Evolutionary conservation across 2,888 invertebrate genomes (phyloP).

Genomic region (Plusia festucae): DNA sequence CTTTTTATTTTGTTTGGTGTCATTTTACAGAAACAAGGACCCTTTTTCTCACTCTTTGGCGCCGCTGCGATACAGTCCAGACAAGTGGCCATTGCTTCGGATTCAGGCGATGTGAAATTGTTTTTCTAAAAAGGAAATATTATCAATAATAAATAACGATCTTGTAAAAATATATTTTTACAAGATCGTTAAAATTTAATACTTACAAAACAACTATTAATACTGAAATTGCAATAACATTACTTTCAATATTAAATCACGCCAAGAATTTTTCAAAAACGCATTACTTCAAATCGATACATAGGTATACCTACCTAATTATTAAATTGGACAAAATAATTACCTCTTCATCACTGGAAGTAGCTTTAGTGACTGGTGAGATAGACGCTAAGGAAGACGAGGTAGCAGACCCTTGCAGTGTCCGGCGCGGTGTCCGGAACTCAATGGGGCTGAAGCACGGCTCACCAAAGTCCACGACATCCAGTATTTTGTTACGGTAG

Average conservation of each 20-base stretch:
- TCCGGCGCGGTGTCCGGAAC: conserved; percentile 76
- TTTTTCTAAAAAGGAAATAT: conserved; percentile 76
- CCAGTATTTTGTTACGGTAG: conserved; percentile 81
- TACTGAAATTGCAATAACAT: no score
- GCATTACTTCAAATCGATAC: neutral
- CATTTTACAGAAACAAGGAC: conserved; percentile 76
- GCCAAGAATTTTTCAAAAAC: neutral
- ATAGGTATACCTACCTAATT: neutral
- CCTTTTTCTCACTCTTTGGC: conserved; percentile 67
- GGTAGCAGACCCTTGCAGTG: conserved; percentile 65
- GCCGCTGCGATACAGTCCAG: conserved; percentile 75
- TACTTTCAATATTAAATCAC: neutral
- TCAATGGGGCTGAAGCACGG: conserved; percentile 82
- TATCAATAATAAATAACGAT: no score
- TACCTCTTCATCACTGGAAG: conserved; percentile 84
- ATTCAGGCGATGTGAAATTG: conserved; percentile 82
- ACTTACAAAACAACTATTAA: no score
- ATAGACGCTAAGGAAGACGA: conserved; percentile 79
- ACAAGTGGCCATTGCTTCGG: conserved; percentile 82
- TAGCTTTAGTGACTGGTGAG: conserved; percentile 77
- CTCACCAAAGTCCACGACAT: conserved; percentile 80
- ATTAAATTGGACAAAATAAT: conserved; percentile 5
- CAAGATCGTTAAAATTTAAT: neutral
- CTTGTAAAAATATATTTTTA: neutral
- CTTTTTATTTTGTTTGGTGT: conserved; percentile 78